A percentile compares a stretch with the other conserved stretches of the same genome.
These are phyloP conservation scores for Coremacera marginata DNA, from an alignment of 2,888 invertebrate genomes.

Conservation along the genomic window DNA sequence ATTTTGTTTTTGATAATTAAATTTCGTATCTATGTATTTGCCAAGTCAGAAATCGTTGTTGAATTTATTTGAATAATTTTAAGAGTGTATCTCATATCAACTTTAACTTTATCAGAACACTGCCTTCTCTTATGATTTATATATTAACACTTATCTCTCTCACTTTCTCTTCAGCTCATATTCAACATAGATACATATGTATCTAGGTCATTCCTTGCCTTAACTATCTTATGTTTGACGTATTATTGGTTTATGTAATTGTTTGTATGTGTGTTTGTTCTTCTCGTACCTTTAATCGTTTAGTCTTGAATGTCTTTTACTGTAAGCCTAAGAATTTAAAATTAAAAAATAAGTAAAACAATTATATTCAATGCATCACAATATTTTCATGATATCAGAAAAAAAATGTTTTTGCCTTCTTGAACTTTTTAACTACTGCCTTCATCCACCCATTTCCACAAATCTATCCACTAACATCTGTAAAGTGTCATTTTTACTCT, in stretches of 20 bases:
- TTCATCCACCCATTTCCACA: constrained; percentile 30
- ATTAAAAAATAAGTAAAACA: not conserved
- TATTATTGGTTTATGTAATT: not conserved
- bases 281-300: not conserved
- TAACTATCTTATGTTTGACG: not conserved
- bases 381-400: constrained; percentile 35
- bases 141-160: no score
- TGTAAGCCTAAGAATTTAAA: not conserved
- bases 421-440: constrained; percentile 39
- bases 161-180: no score
- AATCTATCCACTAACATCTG: not conserved
- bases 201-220: not conserved
- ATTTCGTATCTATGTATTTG: no score
- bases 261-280: not conserved
- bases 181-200: no score
- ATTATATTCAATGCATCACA: constrained; percentile 23
- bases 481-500: not conserved
- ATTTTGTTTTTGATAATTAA: not conserved
- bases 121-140: no score
- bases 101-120: no score
- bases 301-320: not conserved
- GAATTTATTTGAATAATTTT: no score
- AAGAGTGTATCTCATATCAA: no score
- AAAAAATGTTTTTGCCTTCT: constrained; percentile 29
- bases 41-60: no score